A percentile compares a stretch with the other conserved stretches of the same genome.
Conservation (phyloP, 1,140 invertebrate species). For the Zaprionus kolodkinae region DNA sequence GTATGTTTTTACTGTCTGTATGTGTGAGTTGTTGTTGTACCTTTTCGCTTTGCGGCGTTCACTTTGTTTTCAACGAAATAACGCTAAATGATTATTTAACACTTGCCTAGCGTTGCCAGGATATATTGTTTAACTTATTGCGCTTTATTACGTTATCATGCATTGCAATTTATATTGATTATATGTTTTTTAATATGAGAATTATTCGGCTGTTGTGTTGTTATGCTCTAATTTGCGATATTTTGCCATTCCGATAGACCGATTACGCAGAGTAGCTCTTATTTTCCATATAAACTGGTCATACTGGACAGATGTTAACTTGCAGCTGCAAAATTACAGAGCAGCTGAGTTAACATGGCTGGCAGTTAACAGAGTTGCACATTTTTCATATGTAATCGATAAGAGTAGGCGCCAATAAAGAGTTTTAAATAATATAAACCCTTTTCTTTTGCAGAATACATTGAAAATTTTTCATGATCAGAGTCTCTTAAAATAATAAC, state of each 20-base stretch:
- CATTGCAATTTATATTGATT: constrained; percentile 69
- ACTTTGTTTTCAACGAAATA: constrained; percentile 24
- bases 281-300: constrained; percentile 8
- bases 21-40: constrained; percentile 65
- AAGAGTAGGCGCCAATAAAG: too few species aligned
- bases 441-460: too few species aligned
- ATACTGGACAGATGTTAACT: constrained; percentile 1
- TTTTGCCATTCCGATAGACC: constrained; percentile 31
- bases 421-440: too few species aligned
- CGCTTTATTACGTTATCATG: constrained; percentile 50
- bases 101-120: constrained; percentile 27
- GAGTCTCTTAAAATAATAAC: too few species aligned
- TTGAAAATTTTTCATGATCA: too few species aligned
- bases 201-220: constrained; percentile 45
- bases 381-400: too few species aligned
- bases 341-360: neutral
- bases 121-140: constrained; percentile 39
- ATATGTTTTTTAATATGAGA: constrained; percentile 49
- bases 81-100: constrained; percentile 21
- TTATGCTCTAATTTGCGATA: constrained; percentile 33
- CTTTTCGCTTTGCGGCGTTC: constrained; percentile 64
- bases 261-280: neutral
- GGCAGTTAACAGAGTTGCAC: too few species aligned
- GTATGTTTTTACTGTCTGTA: constrained; percentile 26
- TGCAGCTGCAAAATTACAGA: neutral